phyloP scores from a whole-genome alignment of 2,113 vertebrate genomes.

The Rhinichthys klamathensis region DNA sequence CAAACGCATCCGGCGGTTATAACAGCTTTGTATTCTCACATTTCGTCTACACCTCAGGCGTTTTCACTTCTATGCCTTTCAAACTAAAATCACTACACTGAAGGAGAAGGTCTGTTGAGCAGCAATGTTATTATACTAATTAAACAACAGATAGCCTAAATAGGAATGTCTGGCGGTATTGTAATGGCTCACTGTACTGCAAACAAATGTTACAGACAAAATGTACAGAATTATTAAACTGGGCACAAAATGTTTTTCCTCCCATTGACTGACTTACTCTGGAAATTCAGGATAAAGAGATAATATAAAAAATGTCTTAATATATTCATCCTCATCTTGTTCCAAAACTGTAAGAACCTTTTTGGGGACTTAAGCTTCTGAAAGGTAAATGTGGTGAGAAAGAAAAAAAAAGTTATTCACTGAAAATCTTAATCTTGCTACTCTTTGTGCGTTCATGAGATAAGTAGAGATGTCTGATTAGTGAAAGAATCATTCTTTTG shows the following conservation, averaged over 20 bases:
- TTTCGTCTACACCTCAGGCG: slow-evolving; percentile 54
- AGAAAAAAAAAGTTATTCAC: not conserved
- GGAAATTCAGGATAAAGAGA: not conserved
- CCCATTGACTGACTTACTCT: not conserved
- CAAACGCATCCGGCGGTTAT: slow-evolving; percentile 2
- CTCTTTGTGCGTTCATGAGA: not conserved
- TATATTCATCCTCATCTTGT: not conserved
- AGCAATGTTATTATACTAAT: slow-evolving; percentile 28
- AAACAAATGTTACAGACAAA: not conserved
- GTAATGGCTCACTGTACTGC: not conserved
- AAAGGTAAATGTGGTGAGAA: too few relatives aligned
- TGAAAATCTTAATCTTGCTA: not conserved
- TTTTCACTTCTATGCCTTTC: slow-evolving; percentile 32
- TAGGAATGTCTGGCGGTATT: not conserved
- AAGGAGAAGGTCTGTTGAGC: slow-evolving; percentile 22
- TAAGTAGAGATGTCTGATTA: not conserved
- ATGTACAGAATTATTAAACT: not conserved
- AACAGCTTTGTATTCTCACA: slow-evolving; percentile 18
- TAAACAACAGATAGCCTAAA: slow-evolving; percentile 31
- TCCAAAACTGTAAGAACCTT: not conserved
- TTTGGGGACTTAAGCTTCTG: not conserved
- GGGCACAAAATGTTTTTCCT: not conserved
- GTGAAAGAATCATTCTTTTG: not conserved
- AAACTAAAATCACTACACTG: slow-evolving; percentile 38
- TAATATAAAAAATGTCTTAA: too few relatives aligned